Evolutionary conservation across 1,140 invertebrate genomes (phyloP), one percentile per base, ranked within the genome.

Genomic region (Orussus abietinus): DNA sequence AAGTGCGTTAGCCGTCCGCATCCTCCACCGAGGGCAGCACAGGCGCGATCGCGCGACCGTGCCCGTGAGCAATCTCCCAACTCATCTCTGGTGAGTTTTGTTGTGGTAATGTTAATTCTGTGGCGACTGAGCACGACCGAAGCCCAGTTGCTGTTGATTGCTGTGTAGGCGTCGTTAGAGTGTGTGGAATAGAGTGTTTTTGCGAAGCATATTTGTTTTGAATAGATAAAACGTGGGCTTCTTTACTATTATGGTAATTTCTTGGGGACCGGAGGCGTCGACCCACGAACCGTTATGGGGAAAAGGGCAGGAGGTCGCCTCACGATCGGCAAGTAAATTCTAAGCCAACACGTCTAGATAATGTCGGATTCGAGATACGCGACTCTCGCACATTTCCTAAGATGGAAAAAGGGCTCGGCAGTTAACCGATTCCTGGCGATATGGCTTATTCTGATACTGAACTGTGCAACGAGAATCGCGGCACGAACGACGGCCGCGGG

Each of bases 171-270:
- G 22, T 25, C 22, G n/a, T 25, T 6, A 25, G 6, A n/a, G 22
- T 25, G 22, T n/a, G 22, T 25, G 22, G 22, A n/a, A 7, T 37
- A 1, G 7, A 37, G 15, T 15, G 15, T 14, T 37, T 37, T 37
- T 37, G 15, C 11, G 19, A 20, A 44, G 29, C 13, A 26, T 37
- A 34, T 38, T 61, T 61, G 58, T 62, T 62, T 59, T 62, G 29
- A 57, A 50, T 45, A 45, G 42, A 53, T 36, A 43, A 40, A 11
- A 45, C 28, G 31, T 31, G 32, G 32, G 30, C 15, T 9, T 42
- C 51, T 33, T 45, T 45, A 41, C 47, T 46, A 48, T 53, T 55
- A 61, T 47, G 56, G 39, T 53, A 49, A 59, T 51, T 37, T 26
- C 18, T 10, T 30, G 15, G 33, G 36, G 37, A 36, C 36, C 43